Evolutionary conservation across 2,888 invertebrate genomes (phyloP).

Genomic region (Hirtodrosophila cameraria): DNA sequence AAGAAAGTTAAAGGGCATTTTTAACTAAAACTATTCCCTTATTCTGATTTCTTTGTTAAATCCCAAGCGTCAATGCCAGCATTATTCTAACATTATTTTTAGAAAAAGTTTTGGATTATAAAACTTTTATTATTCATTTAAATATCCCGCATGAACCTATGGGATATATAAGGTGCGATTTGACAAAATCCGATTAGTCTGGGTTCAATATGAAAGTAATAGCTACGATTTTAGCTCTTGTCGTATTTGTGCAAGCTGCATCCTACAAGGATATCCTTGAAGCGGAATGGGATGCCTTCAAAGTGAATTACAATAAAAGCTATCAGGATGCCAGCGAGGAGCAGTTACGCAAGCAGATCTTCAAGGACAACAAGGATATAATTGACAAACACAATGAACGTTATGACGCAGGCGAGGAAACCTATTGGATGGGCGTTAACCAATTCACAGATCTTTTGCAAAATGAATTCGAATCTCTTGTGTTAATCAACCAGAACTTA

Average conservation of each 20-base stretch:
- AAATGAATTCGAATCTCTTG: constrained; percentile 88
- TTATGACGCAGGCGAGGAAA: constrained; percentile 87
- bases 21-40: no score
- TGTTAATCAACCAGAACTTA: constrained; percentile 49
- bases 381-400: constrained; percentile 93
- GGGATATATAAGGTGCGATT: constrained; percentile 81
- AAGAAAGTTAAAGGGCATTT: no score
- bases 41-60: no score
- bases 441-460: constrained; percentile 94
- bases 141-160: no score
- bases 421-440: constrained; percentile 89
- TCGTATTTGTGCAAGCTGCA: not conserved
- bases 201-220: constrained; percentile 16
- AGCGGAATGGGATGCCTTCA: constrained; percentile 24
- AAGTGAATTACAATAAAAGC: constrained; percentile 86
- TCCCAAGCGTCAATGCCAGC: no score
- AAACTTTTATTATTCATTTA: no score
- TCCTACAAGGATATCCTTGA: not conserved
- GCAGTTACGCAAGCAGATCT: constrained; percentile 93
- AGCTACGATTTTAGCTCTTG: not conserved
- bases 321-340: constrained; percentile 91
- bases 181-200: not conserved
- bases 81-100: no score
- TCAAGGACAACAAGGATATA: constrained; percentile 92
- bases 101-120: no score